Conservation (phyloP, 1,140 invertebrate species). For the Phymastichus coffea region DNA sequence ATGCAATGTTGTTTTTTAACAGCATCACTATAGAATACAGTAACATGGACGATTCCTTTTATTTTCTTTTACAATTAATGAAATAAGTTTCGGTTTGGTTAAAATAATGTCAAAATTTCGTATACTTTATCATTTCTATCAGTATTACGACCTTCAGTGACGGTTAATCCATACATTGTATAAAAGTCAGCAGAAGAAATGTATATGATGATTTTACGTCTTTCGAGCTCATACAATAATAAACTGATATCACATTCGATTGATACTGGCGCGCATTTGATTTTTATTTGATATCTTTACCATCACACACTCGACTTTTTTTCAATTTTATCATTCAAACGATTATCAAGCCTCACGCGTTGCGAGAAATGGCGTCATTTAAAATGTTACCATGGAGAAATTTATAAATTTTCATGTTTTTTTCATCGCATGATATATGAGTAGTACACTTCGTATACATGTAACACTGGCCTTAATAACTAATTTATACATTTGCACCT, state of each 20-base stretch:
- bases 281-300: conserved; percentile 13
- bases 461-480: conserved; percentile 58
- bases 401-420: conserved; percentile 42
- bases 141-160: conserved; percentile 1
- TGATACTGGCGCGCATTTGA: conserved; percentile 39
- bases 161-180: conserved; percentile 25
- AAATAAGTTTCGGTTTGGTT: conserved; percentile 15
- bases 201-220: conserved; percentile 29
- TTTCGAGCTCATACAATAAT: conserved; percentile 28
- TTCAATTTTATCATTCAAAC: conserved; percentile 27
- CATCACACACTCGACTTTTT: conserved; percentile 31
- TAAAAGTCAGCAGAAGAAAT: conserved; percentile 34
- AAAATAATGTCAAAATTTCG: conserved; percentile 34
- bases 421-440: conserved; percentile 54
- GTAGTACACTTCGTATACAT: conserved; percentile 57
- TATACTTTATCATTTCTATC: no score
- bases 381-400: conserved; percentile 34
- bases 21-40: conserved; percentile 15
- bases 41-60: conserved; percentile 12
- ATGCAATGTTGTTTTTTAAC: conserved; percentile 22
- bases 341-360: conserved; percentile 10
- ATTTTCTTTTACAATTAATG: conserved; percentile 10
- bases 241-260: conserved; percentile 39
- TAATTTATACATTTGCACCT: conserved; percentile 49
- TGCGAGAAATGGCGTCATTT: conserved; percentile 26